Evolutionary conservation across 2,888 invertebrate genomes (phyloP), one percentile per base, ranked within the genome.

Genomic region (Arenicola marina): DNA sequence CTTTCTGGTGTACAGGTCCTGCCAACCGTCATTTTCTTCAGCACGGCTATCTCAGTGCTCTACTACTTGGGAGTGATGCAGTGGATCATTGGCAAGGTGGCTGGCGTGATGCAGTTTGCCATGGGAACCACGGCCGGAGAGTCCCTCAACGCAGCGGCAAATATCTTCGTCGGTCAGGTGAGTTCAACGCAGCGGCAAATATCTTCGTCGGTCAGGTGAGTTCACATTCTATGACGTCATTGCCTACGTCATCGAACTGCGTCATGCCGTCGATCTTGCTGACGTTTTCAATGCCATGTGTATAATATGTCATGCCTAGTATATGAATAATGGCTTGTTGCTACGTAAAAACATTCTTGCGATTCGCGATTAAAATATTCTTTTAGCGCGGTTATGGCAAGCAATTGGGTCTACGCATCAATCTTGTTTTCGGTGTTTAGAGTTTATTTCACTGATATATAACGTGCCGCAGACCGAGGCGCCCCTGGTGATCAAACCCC

Each of bases 121-220:
- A 84, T 94, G 83, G 91, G 90, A 26, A 97, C 97, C 0, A 94
- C 97, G 0, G 92, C 96, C 1, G 94, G 94, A 60, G 98, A 98
- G 84, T 95, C 95, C 61, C 89, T 97, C 43, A 94, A 91, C 67
- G 89, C 93, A n/a, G 91, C 95, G 0, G 95, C 93, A 0, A 96
- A 95, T 80, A 92, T 95, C 31, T 98, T 98, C 77, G 85, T 98
- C 24, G 96, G 97, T 65, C 92, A 91, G 91, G 93, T 93, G 76
- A 48, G 26, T n/a, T 97, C 43, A 94, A 91, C 67, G 89, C 93
- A n/a, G 91, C 95, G 0, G 95, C 93, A 0, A 96, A 95, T 80
- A 92, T 95, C 31, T 98, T 98, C 77, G 85, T 98, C 24, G 96
- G 97, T 65, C 92, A 91, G 91, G 93, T 93, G 76, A 48, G 26